These are phyloP conservation scores for Diacarnus erythraeanus DNA, from an alignment of 37 sponge, comb jelly and placozoan species.

Conservation along the genomic window DNA sequence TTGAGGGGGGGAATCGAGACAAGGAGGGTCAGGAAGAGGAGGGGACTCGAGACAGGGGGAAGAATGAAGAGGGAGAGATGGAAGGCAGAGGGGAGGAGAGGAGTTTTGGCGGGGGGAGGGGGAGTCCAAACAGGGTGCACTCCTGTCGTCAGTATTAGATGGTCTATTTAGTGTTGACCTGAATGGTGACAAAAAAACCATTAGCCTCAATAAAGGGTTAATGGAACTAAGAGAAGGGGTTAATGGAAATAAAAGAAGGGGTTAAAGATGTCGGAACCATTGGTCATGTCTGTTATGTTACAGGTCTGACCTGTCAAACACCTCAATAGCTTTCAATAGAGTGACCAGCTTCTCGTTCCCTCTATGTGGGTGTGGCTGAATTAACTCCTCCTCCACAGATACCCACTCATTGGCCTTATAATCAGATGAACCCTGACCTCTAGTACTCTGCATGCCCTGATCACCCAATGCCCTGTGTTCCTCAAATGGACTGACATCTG, in stretches of 20 bases:
- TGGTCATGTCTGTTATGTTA: too few relatives aligned
- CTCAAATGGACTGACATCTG: background rate
- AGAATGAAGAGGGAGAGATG: background rate
- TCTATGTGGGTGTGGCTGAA: background rate
- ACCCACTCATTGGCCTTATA: background rate
- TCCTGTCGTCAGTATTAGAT: background rate
- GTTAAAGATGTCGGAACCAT: too few relatives aligned
- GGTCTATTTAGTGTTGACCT: background rate
- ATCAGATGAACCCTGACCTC: background rate
- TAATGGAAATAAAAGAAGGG: background rate
- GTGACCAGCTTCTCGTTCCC: background rate
- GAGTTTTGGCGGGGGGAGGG: background rate
- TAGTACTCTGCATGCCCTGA: background rate
- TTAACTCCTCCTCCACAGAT: too few relatives aligned
- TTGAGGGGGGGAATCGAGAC: background rate
- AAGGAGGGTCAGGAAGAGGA: background rate
- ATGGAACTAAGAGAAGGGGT: background rate
- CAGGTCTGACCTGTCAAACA: conserved; percentile 43
- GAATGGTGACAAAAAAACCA: background rate
- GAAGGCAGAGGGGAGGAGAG: background rate
- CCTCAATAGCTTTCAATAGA: conserved; percentile 21
- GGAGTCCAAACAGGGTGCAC: background rate
- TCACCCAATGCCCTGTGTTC: background rate
- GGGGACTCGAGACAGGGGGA: background rate
- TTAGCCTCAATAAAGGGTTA: background rate